Evolutionary conservation across 2,797 vertebrate species (phyloP).

Genomic region (Cryptoprocta ferox): DNA sequence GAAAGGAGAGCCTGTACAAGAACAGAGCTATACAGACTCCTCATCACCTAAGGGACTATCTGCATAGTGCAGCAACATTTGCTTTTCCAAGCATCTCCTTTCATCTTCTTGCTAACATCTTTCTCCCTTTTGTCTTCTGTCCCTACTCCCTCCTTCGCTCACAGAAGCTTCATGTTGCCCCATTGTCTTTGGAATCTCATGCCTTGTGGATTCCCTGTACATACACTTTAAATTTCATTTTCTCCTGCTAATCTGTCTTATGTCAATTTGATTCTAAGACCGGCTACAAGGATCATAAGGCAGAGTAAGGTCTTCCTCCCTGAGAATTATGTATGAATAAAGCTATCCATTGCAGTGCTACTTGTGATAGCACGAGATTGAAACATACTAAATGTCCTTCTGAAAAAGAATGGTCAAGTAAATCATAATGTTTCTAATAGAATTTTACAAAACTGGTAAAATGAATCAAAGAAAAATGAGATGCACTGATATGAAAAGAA

Average conservation of each 20-base stretch:
- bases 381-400: neutral
- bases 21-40: neutral
- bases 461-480: neutral
- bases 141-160: neutral
- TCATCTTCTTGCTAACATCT: neutral
- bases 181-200: neutral
- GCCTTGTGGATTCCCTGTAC: neutral
- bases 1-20: neutral
- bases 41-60: neutral
- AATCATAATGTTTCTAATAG: neutral
- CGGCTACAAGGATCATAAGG: neutral
- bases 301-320: neutral
- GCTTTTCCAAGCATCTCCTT: neutral
- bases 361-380: neutral
- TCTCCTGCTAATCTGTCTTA: neutral
- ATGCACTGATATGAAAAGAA: neutral
- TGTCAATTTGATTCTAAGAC: neutral
- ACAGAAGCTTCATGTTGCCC: neutral
- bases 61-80: neutral
- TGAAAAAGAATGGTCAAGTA: neutral
- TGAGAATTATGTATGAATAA: neutral
- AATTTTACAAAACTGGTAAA: neutral
- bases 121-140: neutral
- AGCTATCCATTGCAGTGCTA: neutral
- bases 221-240: neutral